phyloP scores from a whole-genome alignment of 2,888 invertebrate species.

The Danaus chrysippus region DNA sequence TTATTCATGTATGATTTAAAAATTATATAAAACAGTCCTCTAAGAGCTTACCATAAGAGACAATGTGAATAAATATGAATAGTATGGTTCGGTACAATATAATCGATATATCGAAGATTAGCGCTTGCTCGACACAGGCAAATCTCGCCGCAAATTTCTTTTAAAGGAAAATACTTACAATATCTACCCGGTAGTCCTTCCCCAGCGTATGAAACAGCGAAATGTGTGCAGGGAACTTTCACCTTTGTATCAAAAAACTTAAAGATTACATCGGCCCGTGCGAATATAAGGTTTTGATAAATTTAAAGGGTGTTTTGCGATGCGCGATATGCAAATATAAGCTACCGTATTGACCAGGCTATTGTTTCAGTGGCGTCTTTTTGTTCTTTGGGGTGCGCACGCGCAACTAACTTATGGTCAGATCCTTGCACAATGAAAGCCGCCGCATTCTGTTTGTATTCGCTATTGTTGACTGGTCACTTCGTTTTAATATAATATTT shows the following conservation, averaged over 20 bases:
- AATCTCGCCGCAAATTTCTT: conserved; percentile 36
- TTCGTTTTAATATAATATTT: conserved; percentile 22
- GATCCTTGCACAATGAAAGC: conserved; percentile 40
- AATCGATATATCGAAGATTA: conserved; percentile 34
- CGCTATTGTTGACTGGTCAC: conserved; percentile 58
- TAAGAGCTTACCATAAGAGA: background rate
- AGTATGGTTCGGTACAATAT: conserved; percentile 30
- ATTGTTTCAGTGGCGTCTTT: conserved; percentile 50
- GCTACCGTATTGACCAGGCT: conserved; percentile 67
- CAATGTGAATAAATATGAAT: conserved; percentile 23
- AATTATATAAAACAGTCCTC: background rate
- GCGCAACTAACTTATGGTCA: conserved; percentile 59
- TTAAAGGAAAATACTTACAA: conserved; percentile 40
- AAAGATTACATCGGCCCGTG: background rate
- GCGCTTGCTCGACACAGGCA: conserved; percentile 26
- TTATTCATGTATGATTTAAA: background rate
- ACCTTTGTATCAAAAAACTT: conserved; percentile 2
- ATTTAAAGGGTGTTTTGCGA: conserved; percentile 41
- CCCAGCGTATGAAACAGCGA: background rate
- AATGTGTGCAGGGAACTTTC: background rate
- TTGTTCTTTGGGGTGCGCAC: conserved; percentile 33
- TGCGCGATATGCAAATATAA: conserved; percentile 68
- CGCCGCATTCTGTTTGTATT: conserved; percentile 41
- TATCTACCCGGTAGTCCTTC: conserved; percentile 14
- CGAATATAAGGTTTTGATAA: background rate